Base-by-base conservation (phyloP, 2,888 invertebrate genomes). In the Eupithecia centaureata region DNA sequence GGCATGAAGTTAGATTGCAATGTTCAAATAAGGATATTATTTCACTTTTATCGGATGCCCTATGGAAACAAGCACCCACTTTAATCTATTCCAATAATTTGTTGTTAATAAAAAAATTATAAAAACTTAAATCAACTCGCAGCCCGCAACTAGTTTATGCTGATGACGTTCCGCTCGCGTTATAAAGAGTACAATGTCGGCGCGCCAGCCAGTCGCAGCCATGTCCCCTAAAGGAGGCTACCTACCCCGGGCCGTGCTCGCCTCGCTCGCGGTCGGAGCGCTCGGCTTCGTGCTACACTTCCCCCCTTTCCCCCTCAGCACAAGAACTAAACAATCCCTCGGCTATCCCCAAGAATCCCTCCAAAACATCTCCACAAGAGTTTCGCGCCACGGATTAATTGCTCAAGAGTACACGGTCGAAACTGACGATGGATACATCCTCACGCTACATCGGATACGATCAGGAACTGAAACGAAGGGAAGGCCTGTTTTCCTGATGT, bases 401-500 rank as follows among this genome's bases (percentile, higher is more conserved):
- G 80, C 87, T 0, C 85, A 87, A 60, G 86, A 90, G 64, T 86
- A 90, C 58, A 78, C 70, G 0, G 83, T 86, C 0, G 67, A 81
- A 1, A 90, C 90, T 0, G 84, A 87, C 33, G 91, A 91, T 72
- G 90, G 89, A 47, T 90, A 90, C 57, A 63, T 88, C 10, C 68
- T 91, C 10, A 79, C 86, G 47, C 81, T 90, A 32, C 73, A 65
- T 0, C 78, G 79, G 35, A 67, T 70, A 25, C 42, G 30, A 0
- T 18, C 81, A 64, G 28, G 71, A 0, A 69, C 75, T 8, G 67
- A 42, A 13, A 15, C 15, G 22, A 77, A 61, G 33, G 60, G 72
- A 12, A 81, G 84, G 0, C 90, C 91, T 0, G 86, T 90, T 7
- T 59, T 91, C 4, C 78, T 91, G 22, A 86, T 89, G 86, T 91